Evolutionary conservation across 1,140 invertebrate genomes (phyloP).

Genomic region (Macrocentrus cingulum): DNA sequence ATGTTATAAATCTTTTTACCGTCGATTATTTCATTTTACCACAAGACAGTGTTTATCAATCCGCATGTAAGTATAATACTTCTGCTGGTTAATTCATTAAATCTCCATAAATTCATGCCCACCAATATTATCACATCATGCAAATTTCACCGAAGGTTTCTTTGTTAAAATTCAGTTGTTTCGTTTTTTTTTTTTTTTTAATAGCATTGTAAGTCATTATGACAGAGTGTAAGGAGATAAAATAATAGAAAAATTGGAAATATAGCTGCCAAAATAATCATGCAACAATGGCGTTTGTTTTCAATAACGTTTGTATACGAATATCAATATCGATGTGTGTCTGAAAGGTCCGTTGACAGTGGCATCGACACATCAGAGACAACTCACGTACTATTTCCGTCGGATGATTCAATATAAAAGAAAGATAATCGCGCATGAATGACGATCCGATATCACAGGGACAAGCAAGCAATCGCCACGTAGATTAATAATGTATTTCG

Average conservation of each 20-base stretch:
- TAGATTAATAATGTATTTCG: constrained; percentile 21
- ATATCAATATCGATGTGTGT: not conserved
- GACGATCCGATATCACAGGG: constrained; percentile 12
- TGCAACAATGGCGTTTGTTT: constrained; percentile 18
- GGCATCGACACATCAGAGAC: not conserved
- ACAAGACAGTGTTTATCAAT: too few relatives aligned
- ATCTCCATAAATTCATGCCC: too few relatives aligned
- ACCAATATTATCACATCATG: too few relatives aligned
- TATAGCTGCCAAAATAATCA: constrained; percentile 24
- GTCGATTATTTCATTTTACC: constrained; percentile 9
- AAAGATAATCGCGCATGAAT: constrained; percentile 20
- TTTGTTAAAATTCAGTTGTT: too few relatives aligned
- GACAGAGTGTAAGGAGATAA: too few relatives aligned
- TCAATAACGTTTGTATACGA: not conserved
- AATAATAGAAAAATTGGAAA: constrained; percentile 14
- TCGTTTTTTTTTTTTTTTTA: too few relatives aligned
- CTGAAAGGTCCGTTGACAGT: constrained; percentile 23
- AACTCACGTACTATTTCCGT: constrained; percentile 11
- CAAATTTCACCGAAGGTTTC: too few relatives aligned
- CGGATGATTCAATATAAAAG: constrained; percentile 19
- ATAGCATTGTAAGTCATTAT: too few relatives aligned
- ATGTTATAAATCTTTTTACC: constrained; percentile 16
- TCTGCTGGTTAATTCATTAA: too few relatives aligned
- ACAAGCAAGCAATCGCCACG: constrained; percentile 2
- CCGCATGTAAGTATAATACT: too few relatives aligned